Percentiles rank a stretch among this genome's conserved stretches.
Evolutionary conservation across 2,797 vertebrate species (phyloP).

Genomic region (Adrianichthys oophorus): DNA sequence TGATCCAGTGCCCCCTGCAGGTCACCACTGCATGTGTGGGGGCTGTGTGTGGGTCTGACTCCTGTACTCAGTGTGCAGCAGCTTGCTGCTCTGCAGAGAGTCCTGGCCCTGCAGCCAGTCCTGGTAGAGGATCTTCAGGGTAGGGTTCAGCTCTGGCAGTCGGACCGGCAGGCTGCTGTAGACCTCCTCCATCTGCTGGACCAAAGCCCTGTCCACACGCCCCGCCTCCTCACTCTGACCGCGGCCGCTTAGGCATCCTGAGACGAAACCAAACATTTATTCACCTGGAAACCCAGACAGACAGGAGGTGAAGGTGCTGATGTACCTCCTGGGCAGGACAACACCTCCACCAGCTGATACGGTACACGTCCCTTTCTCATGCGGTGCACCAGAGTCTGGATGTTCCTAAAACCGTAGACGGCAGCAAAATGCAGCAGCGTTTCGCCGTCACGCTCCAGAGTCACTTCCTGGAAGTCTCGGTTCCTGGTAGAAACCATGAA

Average conservation of each 20-base stretch:
- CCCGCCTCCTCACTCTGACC: conserved; percentile 83
- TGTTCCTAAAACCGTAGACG: conserved; percentile 92
- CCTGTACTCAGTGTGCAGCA: conserved; percentile 84
- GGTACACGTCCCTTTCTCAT: conserved; percentile 89
- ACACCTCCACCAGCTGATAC: conserved; percentile 93
- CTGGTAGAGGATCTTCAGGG: conserved; percentile 84
- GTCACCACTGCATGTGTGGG: conserved; percentile 81
- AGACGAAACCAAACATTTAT: neutral
- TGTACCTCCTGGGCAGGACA: conserved; percentile 92
- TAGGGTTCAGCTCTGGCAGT: conserved; percentile 80
- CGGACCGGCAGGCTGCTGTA: conserved; percentile 84
- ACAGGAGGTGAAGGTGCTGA: neutral
- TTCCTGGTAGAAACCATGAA: conserved; percentile 77
- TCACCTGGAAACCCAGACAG: neutral
- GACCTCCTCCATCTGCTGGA: conserved; percentile 89
- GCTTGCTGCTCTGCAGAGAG: conserved; percentile 74
- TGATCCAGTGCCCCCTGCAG: neutral
- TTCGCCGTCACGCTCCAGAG: conserved; percentile 89
- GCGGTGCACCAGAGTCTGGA: conserved; percentile 92
- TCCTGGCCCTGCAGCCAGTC: conserved; percentile 90
- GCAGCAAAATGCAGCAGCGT: conserved; percentile 91
- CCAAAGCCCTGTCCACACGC: conserved; percentile 79
- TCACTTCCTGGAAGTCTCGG: conserved; percentile 94
- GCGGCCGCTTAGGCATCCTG: conserved; percentile 92
- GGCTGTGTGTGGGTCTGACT: conserved; percentile 52